Conservation (phyloP, 2,888 invertebrate species). For the Isoperla grammatica region DNA sequence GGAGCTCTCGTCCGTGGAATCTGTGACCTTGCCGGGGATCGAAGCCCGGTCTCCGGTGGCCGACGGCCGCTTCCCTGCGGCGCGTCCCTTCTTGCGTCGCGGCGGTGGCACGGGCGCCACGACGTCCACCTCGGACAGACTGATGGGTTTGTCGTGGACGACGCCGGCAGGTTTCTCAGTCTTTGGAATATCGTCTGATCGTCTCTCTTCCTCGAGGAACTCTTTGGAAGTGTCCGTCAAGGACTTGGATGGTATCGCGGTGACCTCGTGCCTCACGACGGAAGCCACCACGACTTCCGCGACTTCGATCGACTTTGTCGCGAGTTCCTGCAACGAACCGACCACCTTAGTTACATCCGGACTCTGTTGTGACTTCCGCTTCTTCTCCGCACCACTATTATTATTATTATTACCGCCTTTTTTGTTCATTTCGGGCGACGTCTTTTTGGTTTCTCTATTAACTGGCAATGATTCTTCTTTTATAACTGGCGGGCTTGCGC, state of each 20-base stretch:
- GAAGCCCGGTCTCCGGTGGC: slow-evolving; percentile 20
- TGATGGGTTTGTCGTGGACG: neutral
- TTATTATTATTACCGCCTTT: too few relatives aligned
- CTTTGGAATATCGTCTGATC: neutral
- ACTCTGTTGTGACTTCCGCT: too few relatives aligned
- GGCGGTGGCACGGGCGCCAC: slow-evolving; percentile 18
- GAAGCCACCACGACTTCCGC: too few relatives aligned
- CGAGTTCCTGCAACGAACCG: neutral
- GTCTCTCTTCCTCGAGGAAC: neutral
- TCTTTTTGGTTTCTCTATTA: too few relatives aligned
- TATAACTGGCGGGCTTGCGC: too few relatives aligned
- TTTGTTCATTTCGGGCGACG: too few relatives aligned
- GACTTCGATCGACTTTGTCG: slow-evolving; percentile 4
- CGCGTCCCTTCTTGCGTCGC: slow-evolving; percentile 21
- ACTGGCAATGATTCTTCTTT: too few relatives aligned
- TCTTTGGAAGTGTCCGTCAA: neutral
- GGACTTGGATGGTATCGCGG: too few relatives aligned
- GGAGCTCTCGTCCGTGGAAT: slow-evolving; percentile 13
- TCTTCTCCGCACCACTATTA: too few relatives aligned
- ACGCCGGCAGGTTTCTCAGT: neutral
- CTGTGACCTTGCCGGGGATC: slow-evolving; percentile 6
- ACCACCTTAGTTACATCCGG: too few relatives aligned
- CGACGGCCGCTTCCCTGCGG: neutral
- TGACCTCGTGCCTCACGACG: too few relatives aligned
- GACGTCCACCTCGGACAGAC: slow-evolving; percentile 18